phyloP scores from a whole-genome alignment of 1,140 invertebrate species.

The Pseudomyrmex cubaensis region DNA sequence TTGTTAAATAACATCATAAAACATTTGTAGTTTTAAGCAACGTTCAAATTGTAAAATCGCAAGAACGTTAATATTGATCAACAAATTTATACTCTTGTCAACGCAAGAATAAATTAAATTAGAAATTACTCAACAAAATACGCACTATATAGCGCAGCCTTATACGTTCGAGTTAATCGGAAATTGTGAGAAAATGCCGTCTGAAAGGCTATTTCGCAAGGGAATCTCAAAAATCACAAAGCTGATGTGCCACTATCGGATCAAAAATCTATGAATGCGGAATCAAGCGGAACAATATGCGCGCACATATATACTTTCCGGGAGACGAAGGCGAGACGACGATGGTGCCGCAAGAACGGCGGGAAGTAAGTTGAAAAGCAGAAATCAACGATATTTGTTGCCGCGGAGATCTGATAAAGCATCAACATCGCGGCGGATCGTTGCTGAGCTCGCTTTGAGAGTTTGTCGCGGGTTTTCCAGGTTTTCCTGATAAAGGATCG shows the following conservation, averaged over 20 bases:
- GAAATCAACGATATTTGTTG: slow-evolving; percentile 55
- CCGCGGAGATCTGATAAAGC: slow-evolving; percentile 58
- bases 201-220: too few species aligned
- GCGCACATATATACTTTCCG: neutral
- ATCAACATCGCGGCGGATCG: slow-evolving; percentile 20
- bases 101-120: neutral
- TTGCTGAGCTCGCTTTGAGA: slow-evolving; percentile 48
- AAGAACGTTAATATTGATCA: neutral
- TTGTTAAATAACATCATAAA: too few species aligned
- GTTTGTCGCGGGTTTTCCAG: slow-evolving; percentile 45
- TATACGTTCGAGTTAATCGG: neutral
- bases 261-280: slow-evolving; percentile 28
- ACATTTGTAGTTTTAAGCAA: too few species aligned
- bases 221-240: neutral
- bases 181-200: neutral
- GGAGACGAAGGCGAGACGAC: neutral
- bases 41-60: neutral
- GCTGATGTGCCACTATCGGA: neutral
- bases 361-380: neutral
- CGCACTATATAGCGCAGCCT: neutral
- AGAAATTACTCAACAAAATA: neutral
- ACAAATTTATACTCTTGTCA: neutral
- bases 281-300: slow-evolving; percentile 10
- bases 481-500: slow-evolving; percentile 66
- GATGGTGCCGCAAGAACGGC: neutral